Base-by-base conservation (phyloP, 2,888 invertebrate genomes). In the Sylvicola cinctus region DNA sequence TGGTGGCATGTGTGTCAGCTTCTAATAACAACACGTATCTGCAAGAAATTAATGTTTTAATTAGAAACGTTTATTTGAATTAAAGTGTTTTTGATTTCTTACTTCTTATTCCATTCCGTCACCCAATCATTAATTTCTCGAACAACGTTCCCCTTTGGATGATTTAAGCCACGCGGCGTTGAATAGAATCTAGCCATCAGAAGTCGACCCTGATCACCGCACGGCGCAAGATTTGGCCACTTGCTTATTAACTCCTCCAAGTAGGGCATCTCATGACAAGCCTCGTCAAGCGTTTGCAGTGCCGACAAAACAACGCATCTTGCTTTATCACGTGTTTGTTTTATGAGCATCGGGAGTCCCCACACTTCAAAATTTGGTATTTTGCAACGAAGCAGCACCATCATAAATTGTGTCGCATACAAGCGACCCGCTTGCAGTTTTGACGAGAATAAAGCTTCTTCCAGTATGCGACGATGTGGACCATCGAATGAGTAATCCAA, bases 321-420 rank as follows among this genome's bases (percentile, higher is more conserved):
- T 38, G 80, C 81, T 39, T 71, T 65, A 52, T 96, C 96, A 43
- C 75, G 74, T 25, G 95, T 63, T 58, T 90, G 88, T 35, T 72
- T 72, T 14, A 87, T 73, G 33, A 96, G 63, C 47, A 88, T 61
- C 42, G 79, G 75, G 39, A 95, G 66, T 15, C 87, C 79, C 93
- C 95, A 96, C 15, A 70, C 66, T 42, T 74, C 71, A 55, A 84
- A 81, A 45, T 77, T 71, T 2, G 70, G 65, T 54, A 73, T 57
- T 41, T 50, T 53, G 2, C 81, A 75, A 40, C 93, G 66, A 35
- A 95, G 61, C 43, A 96, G 59, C 8, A 93, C 77, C 40, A 85
- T 71, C 42, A 96, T 63, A 56, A 91, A 85, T 55, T 87, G 85
- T 2, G 93, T 91, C 0, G 87, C 77, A 59, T 95, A 98, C 28